Percentiles rank a stretch among this genome's conserved stretches.
These are phyloP conservation scores for Steatornis caripensis DNA, from an alignment of 2,113 vertebrate species.

Conservation along the genomic window DNA sequence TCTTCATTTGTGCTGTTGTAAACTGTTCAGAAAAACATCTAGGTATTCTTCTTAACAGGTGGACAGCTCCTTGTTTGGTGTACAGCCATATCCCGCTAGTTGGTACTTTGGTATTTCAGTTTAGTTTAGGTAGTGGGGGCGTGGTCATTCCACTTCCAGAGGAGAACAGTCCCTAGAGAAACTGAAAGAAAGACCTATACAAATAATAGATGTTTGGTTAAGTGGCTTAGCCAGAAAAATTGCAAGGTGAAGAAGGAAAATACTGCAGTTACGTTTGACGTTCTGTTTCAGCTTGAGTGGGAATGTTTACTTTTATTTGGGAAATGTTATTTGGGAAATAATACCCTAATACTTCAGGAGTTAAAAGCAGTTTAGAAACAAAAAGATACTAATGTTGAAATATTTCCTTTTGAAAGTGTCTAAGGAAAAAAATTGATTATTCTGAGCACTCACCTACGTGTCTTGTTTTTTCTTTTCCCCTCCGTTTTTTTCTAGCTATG, in stretches of 20 bases:
- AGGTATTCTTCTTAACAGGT: neutral
- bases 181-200: neutral
- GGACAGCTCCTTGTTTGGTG: neutral
- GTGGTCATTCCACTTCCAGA: neutral
- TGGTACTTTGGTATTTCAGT: neutral
- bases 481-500: neutral
- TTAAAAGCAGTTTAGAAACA: neutral
- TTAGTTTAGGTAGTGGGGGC: neutral
- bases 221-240: neutral
- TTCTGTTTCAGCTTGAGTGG: neutral
- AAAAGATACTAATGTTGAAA: neutral
- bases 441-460: neutral
- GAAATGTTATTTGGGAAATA: neutral
- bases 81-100: neutral
- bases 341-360: neutral
- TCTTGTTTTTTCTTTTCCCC: accelerated
- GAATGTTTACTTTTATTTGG: neutral
- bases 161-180: neutral
- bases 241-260: neutral
- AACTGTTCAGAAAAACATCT: neutral
- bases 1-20: neutral
- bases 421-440: neutral
- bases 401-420: neutral
- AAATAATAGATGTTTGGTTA: neutral
- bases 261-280: neutral